phyloP scores from a whole-genome alignment of 53 echinoderm and acorn worm genomes.

The Crossaster papposus region DNA sequence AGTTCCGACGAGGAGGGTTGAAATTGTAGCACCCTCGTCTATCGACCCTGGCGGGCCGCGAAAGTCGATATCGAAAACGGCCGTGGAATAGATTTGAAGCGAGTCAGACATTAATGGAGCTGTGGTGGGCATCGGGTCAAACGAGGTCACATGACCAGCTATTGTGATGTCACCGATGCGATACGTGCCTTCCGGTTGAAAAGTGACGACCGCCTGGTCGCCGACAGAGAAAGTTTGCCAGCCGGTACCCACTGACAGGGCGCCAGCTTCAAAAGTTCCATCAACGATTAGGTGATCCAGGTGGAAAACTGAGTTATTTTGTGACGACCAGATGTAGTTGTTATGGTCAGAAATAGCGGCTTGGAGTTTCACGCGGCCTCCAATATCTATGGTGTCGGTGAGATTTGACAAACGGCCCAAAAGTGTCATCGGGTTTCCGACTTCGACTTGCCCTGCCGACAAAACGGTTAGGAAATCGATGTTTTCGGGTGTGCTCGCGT shows the following conservation, averaged over 20 bases:
- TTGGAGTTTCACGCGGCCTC: conserved; percentile 64
- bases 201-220: conserved; percentile 50
- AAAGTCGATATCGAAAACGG: conserved; percentile 64
- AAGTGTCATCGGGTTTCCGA: conserved; percentile 52
- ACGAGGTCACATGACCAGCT: conserved; percentile 68
- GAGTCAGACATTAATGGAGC: conserved; percentile 54
- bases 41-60: conserved; percentile 39
- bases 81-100: conserved; percentile 47
- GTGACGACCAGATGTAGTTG: conserved; percentile 64
- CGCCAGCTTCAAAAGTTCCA: conserved; percentile 66
- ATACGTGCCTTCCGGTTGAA: conserved; percentile 67
- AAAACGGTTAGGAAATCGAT: conserved; percentile 53
- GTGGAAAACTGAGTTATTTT: conserved; percentile 57
- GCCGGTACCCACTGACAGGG: conserved; percentile 59
- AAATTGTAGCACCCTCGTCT: conserved; percentile 56
- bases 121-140: conserved; percentile 47
- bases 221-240: conserved; percentile 56
- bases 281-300: conserved; percentile 64
- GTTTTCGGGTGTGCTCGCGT: conserved; percentile 61
- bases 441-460: conserved; percentile 48
- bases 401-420: conserved; percentile 50
- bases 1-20: conserved; percentile 43
- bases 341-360: conserved; percentile 19
- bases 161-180: conserved; percentile 58
- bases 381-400: conserved; percentile 48